A percentile compares a stretch with the other conserved stretches of the same genome.
Evolutionary conservation across 2,797 vertebrate species (phyloP).

Genomic region (Naso thynnoides): DNA sequence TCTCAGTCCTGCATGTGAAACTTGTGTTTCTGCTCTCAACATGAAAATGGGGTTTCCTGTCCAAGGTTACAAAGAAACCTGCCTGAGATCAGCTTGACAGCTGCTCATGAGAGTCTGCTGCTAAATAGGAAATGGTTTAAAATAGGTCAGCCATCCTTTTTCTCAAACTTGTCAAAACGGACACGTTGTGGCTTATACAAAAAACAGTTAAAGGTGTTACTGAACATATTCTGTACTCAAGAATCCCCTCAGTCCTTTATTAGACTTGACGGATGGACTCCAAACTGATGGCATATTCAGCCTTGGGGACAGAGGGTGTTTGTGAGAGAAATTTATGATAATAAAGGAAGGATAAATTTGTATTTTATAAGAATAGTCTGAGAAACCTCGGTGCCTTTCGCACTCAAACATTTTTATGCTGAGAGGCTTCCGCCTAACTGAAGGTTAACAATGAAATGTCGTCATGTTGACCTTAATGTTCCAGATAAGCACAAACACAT

Average conservation of each 20-base stretch:
- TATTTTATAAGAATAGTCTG: too few species aligned
- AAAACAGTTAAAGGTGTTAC: background rate
- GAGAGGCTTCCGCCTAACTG: too few species aligned
- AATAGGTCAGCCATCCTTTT: conserved; percentile 37
- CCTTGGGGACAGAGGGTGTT: background rate
- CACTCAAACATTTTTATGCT: too few species aligned
- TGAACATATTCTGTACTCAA: background rate
- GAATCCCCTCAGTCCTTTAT: too few species aligned
- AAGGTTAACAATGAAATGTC: too few species aligned
- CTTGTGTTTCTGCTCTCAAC: conserved; percentile 8
- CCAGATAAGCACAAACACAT: too few species aligned
- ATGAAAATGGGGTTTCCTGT: conserved; percentile 48
- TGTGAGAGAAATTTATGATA: too few species aligned
- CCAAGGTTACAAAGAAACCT: conserved; percentile 52
- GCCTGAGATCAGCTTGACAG: background rate
- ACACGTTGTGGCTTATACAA: background rate
- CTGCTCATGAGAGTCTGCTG: background rate
- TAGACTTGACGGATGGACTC: too few species aligned
- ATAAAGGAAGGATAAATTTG: too few species aligned
- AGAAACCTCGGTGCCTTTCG: too few species aligned
- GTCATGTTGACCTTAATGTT: too few species aligned
- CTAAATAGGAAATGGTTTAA: conserved; percentile 61
- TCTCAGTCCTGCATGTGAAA: conserved; percentile 30
- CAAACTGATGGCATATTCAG: background rate
- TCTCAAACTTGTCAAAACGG: background rate